Base-by-base conservation (phyloP, 1,140 invertebrate genomes). In the Araneus ventricosus region DNA sequence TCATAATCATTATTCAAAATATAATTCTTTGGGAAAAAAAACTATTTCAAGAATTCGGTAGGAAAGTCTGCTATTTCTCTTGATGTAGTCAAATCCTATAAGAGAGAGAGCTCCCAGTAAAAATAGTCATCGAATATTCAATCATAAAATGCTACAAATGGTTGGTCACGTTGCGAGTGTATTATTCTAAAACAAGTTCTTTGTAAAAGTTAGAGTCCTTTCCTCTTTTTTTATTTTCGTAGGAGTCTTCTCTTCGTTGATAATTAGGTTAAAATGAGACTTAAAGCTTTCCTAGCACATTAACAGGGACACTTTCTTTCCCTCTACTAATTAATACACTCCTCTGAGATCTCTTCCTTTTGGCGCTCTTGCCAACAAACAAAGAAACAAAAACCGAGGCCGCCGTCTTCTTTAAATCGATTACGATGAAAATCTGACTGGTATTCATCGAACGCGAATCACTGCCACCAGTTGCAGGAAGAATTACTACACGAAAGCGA, bases 341-440 rank as follows among this genome's bases (percentile, higher is more conserved):
- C 70, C 67, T 70, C 84, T 84, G 57, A 93, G 91, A 93, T 59
- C 22, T 84, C 80, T 91, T 91, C 90, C 90, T 92, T 92, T 92
- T 92, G 90, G 84, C 27, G 82, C 45, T 10, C 22, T 59, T 75
- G 45, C 27, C 84, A 52, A 57, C 45, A n/a, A 92, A 59, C 61
- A 88, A 87, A 63, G 70, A 93, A 93, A 82, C 85, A 92, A 86
- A 86, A 88, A 75, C 14, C 34, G 61, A 17, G 88, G 22, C 84
- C 67, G 45, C 67, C 85, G 59, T 93, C 85, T 93, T 93, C 91
- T 84, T 87, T 93, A 93, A 93, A 93, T 93, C 91, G 91, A 93
- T 93, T 93, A 93, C 91, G 91, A 93, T 93, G 91, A 93, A 93
- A 93, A 79, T 93, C 91, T 93, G 91, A 93, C 80, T 92, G 79